A percentile compares a stretch with the other conserved stretches of the same genome.
These are phyloP conservation scores for Sminthurides aquaticus DNA, from an alignment of 2,888 invertebrate genomes.

Conservation along the genomic window DNA sequence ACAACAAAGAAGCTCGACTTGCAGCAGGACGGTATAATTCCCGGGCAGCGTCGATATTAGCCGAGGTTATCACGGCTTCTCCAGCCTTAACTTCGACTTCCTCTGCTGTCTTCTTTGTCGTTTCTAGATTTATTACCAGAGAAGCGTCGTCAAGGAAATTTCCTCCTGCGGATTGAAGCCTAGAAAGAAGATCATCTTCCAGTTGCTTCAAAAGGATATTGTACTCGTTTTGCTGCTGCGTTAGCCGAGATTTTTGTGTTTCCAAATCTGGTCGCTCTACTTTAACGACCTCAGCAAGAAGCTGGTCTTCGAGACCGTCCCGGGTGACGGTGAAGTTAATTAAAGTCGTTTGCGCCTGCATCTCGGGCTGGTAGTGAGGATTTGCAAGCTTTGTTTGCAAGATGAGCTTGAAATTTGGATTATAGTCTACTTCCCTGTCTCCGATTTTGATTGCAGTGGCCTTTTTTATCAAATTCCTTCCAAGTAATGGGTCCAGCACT, in stretches of 20 bases:
- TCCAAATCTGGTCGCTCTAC: slow-evolving; percentile 94
- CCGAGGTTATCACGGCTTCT: slow-evolving; percentile 85
- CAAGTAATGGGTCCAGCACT: slow-evolving; percentile 81
- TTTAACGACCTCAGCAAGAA: slow-evolving; percentile 94
- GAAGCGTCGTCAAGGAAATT: slow-evolving; percentile 91
- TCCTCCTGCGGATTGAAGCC: slow-evolving; percentile 83
- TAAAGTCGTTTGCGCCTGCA: slow-evolving; percentile 94
- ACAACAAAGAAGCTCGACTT: slow-evolving; percentile 82
- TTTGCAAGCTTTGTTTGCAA: slow-evolving; percentile 92
- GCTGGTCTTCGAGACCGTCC: slow-evolving; percentile 90
- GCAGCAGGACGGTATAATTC: slow-evolving; percentile 78
- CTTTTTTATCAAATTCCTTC: slow-evolving; percentile 78
- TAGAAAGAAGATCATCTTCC: slow-evolving; percentile 84
- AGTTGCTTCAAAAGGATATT: slow-evolving; percentile 87
- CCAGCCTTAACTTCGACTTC: slow-evolving; percentile 89
- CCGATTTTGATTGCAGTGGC: slow-evolving; percentile 79
- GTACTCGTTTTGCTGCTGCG: slow-evolving; percentile 93
- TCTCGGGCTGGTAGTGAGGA: slow-evolving; percentile 96
- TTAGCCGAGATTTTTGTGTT: slow-evolving; percentile 85
- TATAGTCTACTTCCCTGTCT: slow-evolving; percentile 93
- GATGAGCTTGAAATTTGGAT: slow-evolving; percentile 74
- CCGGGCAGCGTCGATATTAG: slow-evolving; percentile 84
- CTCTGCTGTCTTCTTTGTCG: slow-evolving; percentile 88
- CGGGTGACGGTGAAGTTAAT: slow-evolving; percentile 96
- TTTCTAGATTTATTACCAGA: slow-evolving; percentile 90